phyloP scores from a whole-genome alignment of 2,888 invertebrate species.

The Monochamus alternatus region DNA sequence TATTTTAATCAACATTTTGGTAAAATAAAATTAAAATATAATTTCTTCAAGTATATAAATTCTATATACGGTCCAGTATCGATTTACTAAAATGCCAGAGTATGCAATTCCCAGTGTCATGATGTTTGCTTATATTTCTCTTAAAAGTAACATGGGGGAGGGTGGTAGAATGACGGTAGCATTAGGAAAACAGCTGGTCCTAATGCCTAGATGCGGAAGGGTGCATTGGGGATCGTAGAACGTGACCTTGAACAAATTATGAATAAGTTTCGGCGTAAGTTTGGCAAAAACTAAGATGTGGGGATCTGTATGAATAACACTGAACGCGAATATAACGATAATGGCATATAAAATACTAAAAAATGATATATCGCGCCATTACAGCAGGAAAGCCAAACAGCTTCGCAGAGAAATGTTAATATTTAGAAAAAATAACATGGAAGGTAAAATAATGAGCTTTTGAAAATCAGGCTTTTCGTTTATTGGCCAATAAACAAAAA shows the following conservation, averaged over 20 bases:
- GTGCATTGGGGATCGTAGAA: conserved; percentile 42
- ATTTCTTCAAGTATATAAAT: background rate
- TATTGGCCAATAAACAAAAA: no score
- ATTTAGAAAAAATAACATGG: no score
- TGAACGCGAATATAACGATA: background rate
- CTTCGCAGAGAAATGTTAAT: no score
- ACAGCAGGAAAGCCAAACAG: no score
- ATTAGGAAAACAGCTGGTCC: conserved; percentile 52
- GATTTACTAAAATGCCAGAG: conserved; percentile 39
- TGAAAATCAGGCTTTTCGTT: no score
- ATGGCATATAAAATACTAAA: background rate
- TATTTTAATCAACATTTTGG: no score
- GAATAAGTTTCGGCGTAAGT: conserved; percentile 47
- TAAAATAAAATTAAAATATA: no score
- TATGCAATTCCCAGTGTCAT: conserved; percentile 46
- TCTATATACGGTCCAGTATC: conserved; percentile 20
- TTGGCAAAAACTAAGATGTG: conserved; percentile 19
- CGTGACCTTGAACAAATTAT: conserved; percentile 55
- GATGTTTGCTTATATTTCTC: conserved; percentile 47
- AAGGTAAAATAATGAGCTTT: no score
- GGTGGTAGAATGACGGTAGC: conserved; percentile 42
- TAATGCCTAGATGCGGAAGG: conserved; percentile 51
- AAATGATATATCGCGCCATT: background rate
- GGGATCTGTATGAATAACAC: background rate
- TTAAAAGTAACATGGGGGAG: conserved; percentile 41